Conservation (phyloP, 2,113 vertebrate species). For the Taurulus bubalis region DNA sequence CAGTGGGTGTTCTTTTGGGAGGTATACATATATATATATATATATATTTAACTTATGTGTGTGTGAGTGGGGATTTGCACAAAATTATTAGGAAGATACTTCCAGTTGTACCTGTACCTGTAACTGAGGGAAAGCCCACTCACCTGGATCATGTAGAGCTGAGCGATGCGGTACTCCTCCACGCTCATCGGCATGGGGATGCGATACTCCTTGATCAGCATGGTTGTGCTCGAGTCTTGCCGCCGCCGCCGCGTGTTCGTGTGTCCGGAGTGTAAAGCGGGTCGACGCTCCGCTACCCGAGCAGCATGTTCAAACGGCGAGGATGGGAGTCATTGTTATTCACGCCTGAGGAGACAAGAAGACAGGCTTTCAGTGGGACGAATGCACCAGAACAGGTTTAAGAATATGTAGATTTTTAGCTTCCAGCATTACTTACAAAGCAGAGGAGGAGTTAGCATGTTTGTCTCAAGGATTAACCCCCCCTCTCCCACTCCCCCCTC, state of each 20-base stretch:
- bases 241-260: constrained; percentile 73
- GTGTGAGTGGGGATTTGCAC: constrained; percentile 1
- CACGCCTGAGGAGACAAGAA: constrained; percentile 50
- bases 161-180: constrained; percentile 97
- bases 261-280: constrained; percentile 41
- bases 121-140: constrained; percentile 17
- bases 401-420: constrained; percentile 1
- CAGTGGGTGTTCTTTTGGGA: neutral
- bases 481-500: constrained; percentile 1
- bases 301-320: constrained; percentile 62
- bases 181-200: constrained; percentile 97
- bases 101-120: neutral
- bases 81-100: constrained; percentile 6
- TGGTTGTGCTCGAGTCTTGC: constrained; percentile 83
- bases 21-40: neutral
- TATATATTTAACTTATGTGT: neutral
- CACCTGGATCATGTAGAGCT: constrained; percentile 99
- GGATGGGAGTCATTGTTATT: constrained; percentile 33
- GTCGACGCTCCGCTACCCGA: constrained; percentile 44
- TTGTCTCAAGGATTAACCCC: constrained; percentile 65
- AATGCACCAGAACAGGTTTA: too few species aligned
- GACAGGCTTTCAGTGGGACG: neutral
- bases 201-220: constrained; percentile 98
- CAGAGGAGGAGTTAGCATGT: constrained; percentile 42
- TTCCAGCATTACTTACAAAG: constrained; percentile 20